Evolutionary conservation across 2,797 vertebrate genomes (phyloP).

Genomic region (Cossypha dichroa): DNA sequence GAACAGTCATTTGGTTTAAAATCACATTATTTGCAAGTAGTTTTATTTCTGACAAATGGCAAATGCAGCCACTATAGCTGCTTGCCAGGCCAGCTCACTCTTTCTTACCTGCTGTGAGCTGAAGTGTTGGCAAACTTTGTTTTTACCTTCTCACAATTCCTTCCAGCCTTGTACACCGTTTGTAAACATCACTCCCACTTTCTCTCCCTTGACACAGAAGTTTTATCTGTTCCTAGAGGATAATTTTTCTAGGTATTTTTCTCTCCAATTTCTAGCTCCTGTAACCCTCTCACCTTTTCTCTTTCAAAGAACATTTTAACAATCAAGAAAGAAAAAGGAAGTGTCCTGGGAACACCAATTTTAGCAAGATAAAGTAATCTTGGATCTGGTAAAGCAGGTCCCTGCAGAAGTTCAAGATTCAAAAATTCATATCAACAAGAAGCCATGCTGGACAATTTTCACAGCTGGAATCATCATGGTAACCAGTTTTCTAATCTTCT

Average conservation of each 20-base stretch:
- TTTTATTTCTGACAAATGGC: background rate
- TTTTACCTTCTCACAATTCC: background rate
- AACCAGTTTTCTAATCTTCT: background rate
- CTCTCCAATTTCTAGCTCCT: background rate
- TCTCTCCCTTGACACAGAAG: background rate
- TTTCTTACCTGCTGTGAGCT: background rate
- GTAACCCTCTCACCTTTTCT: background rate
- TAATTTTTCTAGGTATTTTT: background rate
- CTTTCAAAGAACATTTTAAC: background rate
- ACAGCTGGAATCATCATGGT: background rate
- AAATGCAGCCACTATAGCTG: background rate
- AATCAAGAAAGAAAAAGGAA: background rate
- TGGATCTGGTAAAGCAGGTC: background rate
- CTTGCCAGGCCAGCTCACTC: background rate
- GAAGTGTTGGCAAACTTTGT: background rate
- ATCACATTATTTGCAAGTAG: background rate
- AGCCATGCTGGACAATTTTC: background rate
- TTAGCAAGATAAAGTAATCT: background rate
- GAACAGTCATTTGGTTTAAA: background rate
- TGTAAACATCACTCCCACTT: background rate
- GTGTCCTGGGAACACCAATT: accelerated
- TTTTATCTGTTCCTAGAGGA: background rate
- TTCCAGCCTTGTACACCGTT: background rate
- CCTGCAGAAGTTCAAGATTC: background rate
- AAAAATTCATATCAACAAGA: background rate